These are phyloP conservation scores for Trematocara macrostoma DNA, from an alignment of 2,113 vertebrate genomes.

Conservation along the genomic window DNA sequence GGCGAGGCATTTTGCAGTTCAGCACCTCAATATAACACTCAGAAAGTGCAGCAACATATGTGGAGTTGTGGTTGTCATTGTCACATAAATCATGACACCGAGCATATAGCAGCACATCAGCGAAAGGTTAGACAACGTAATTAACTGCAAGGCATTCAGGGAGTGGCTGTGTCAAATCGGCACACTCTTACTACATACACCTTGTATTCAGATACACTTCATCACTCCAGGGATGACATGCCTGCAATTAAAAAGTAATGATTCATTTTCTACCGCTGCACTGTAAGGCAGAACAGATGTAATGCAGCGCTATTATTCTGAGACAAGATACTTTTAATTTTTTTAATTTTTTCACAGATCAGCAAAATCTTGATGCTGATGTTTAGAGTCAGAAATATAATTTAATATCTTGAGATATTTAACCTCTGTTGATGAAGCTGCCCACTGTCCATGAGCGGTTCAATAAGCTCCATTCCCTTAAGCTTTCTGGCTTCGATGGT, in stretches of 20 bases:
- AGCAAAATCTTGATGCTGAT: background rate
- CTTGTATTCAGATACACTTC: constrained; percentile 48
- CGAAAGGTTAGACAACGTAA: constrained; percentile 55
- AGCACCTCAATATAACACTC: constrained; percentile 7
- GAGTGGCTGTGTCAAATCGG: constrained; percentile 45
- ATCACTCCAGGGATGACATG: constrained; percentile 44
- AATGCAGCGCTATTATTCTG: background rate
- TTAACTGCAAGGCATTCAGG: constrained; percentile 47
- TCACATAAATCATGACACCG: constrained; percentile 41
- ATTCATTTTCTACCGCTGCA: constrained; percentile 25
- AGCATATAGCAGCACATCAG: constrained; percentile 34
- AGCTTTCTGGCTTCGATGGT: background rate
- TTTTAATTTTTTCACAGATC: background rate
- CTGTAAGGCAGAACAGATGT: background rate
- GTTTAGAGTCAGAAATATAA: background rate
- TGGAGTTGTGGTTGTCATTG: background rate
- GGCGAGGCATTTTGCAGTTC: background rate
- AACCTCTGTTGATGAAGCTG: background rate
- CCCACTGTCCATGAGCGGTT: background rate
- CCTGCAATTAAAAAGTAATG: constrained; percentile 62
- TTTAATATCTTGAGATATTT: background rate
- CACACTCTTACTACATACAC: constrained; percentile 39
- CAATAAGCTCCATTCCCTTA: background rate
- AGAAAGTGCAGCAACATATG: constrained; percentile 8
- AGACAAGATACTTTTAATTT: background rate